Conservation (phyloP, 1,140 invertebrate genomes). For the Drosophila fuyamai region DNA sequence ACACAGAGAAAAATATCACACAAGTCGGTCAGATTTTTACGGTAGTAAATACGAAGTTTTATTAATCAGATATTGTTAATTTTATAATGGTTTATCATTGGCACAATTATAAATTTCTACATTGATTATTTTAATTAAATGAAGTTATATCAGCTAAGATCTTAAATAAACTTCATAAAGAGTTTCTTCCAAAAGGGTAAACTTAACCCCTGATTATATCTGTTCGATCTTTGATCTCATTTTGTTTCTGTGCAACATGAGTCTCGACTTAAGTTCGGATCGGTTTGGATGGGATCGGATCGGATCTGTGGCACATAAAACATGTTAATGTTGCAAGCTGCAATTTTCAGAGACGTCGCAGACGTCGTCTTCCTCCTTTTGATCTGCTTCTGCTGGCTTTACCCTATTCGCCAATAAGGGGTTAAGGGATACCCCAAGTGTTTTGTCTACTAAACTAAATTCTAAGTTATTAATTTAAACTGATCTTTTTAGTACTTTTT, state of each 20-base stretch:
- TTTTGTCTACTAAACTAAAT: neutral
- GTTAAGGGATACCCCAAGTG: neutral
- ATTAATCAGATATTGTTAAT: too few species aligned
- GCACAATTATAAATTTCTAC: too few species aligned
- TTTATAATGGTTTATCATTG: too few species aligned
- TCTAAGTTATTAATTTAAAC: too few species aligned
- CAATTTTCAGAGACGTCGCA: conserved; percentile 45
- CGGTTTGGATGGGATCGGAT: conserved; percentile 9
- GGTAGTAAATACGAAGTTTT: too few species aligned
- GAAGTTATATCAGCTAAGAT: too few species aligned
- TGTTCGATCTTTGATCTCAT: neutral
- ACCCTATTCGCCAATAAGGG: neutral
- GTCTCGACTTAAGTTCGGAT: conserved; percentile 21
- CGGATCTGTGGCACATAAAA: conserved; percentile 58
- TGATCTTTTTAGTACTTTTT: too few species aligned
- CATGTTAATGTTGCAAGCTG: conserved; percentile 79
- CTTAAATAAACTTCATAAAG: too few species aligned
- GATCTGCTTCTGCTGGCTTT: conserved; percentile 39
- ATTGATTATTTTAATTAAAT: too few species aligned
- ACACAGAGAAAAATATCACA: conserved; percentile 1
- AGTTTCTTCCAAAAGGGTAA: neutral
- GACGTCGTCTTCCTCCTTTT: conserved; percentile 28
- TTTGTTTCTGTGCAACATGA: conserved; percentile 15
- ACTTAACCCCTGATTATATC: neutral
- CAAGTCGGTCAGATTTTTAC: neutral